These are phyloP conservation scores for Turdus rufiventris DNA, from an alignment of 2,113 vertebrate species.

Conservation along the genomic window DNA sequence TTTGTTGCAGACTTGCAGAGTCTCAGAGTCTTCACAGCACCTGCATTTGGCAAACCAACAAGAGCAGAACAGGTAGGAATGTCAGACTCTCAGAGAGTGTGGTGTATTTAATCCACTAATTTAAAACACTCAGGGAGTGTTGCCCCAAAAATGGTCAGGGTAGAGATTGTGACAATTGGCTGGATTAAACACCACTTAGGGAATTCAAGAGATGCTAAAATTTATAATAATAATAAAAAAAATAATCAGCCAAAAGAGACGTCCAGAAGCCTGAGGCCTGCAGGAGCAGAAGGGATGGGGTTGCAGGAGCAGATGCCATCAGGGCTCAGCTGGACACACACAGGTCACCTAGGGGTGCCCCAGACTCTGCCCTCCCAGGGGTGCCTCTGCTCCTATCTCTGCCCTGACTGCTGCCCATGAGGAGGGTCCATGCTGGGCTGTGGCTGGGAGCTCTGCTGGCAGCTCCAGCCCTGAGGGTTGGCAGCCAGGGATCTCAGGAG, in stretches of 20 bases:
- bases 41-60: background rate
- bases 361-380: too few species aligned
- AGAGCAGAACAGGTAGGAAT: background rate
- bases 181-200: background rate
- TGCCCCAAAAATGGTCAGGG: background rate
- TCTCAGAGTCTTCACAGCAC: background rate
- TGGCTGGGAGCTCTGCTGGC: background rate
- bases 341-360: too few species aligned
- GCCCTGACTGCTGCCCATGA: background rate
- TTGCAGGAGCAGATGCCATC: background rate
- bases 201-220: background rate
- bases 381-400: background rate
- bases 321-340: background rate
- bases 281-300: background rate
- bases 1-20: background rate
- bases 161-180: background rate
- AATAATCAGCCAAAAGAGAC: background rate
- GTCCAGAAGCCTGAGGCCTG: background rate
- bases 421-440: background rate
- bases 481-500: background rate
- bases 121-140: rapidly evolving
- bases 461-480: background rate
- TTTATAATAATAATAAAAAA: background rate
- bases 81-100: background rate
- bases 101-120: background rate